Evolutionary conservation across 2,888 invertebrate genomes (phyloP).

Genomic region (Platypus cylindrus): DNA sequence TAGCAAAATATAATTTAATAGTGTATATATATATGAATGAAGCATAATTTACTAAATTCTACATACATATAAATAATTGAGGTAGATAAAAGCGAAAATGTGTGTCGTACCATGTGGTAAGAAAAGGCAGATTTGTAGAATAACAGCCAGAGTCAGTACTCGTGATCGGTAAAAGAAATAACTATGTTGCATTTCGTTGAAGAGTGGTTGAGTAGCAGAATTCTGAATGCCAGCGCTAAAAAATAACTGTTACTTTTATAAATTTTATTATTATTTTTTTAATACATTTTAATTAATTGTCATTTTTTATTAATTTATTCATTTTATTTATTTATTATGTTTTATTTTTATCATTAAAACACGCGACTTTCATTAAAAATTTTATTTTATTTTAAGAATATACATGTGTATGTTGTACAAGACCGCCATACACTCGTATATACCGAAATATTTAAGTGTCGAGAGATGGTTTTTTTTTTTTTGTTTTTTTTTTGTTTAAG

Average conservation of each 20-base stretch:
- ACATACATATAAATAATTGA: too few species aligned
- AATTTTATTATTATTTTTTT: conserved; percentile 18
- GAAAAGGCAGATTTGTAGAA: conserved; percentile 37
- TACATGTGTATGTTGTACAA: conserved; percentile 14
- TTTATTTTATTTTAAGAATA: conserved; percentile 17
- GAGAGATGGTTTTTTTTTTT: conserved; percentile 26
- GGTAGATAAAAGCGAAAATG: too few species aligned
- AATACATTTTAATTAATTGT: too few species aligned
- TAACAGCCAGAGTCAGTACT: conserved; percentile 35
- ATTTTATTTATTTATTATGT: conserved; percentile 11
- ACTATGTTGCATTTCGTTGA: conserved; percentile 35
- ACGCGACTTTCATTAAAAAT: conserved; percentile 9
- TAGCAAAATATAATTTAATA: too few species aligned
- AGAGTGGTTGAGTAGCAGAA: conserved; percentile 25
- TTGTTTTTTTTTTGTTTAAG: conserved; percentile 1
- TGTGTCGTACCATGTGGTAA: conserved; percentile 35
- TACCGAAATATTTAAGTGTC: conserved; percentile 31
- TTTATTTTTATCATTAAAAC: conserved; percentile 2
- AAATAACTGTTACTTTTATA: conserved; percentile 10
- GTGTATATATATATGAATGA: too few species aligned
- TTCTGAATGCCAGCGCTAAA: conserved; percentile 31
- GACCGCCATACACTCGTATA: conserved; percentile 30
- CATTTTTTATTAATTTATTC: conserved; percentile 17
- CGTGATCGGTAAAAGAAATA: conserved; percentile 32
- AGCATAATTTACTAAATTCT: too few species aligned